These are phyloP conservation scores for Pyrgilauda ruficollis DNA, from an alignment of 2,113 vertebrate species.

Conservation along the genomic window DNA sequence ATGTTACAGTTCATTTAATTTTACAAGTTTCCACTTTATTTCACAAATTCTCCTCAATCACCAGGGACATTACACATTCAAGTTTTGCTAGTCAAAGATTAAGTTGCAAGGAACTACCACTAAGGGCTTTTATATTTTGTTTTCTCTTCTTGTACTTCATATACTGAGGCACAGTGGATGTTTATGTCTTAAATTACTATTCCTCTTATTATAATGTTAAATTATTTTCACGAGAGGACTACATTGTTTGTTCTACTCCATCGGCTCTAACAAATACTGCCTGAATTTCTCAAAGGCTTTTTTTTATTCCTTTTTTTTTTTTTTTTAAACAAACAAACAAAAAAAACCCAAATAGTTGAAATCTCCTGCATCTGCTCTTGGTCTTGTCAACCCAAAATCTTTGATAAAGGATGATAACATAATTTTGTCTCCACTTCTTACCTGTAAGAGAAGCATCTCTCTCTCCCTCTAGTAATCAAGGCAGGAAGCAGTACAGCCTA, in stretches of 20 bases:
- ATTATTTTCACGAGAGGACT: background rate
- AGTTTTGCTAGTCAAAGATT: background rate
- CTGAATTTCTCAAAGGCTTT: background rate
- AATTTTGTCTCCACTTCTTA: background rate
- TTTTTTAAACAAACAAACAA: no score
- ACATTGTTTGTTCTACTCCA: background rate
- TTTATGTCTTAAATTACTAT: background rate
- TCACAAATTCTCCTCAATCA: constrained; percentile 1
- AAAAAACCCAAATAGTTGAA: background rate
- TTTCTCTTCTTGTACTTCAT: background rate
- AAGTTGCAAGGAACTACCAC: background rate
- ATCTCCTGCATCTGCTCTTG: background rate
- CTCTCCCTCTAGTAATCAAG: background rate
- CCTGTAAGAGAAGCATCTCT: background rate
- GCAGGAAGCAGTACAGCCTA: background rate
- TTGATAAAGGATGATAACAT: background rate
- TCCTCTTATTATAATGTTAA: background rate
- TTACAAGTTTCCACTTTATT: background rate
- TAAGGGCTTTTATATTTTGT: background rate
- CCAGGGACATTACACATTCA: background rate
- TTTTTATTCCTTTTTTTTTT: background rate
- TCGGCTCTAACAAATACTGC: background rate
- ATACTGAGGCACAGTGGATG: background rate
- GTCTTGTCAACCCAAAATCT: background rate
- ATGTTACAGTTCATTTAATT: background rate